Evolutionary conservation across 1,140 invertebrate genomes (phyloP), one percentile per base, ranked within the genome.

Genomic region (Drosophila fuyamai): DNA sequence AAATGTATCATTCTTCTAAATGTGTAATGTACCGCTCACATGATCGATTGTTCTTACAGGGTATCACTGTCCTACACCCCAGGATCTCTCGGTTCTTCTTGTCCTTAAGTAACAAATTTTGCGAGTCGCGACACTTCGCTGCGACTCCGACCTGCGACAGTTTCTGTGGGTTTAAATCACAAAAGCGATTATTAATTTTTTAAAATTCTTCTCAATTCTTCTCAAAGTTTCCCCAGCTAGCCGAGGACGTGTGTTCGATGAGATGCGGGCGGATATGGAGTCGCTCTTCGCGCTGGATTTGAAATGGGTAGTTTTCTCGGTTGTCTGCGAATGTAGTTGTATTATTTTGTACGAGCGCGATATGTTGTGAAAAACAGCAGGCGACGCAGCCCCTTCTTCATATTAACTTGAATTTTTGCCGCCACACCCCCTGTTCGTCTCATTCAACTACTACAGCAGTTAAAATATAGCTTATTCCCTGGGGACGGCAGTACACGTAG

Each of bases 181-280:
- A 79, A 82, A 80, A 83, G 88, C 77, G 82, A 88, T 82, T 82
- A 90, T 88, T 91, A 88, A 91, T 91, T 90, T 91, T 91, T 91
- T 90, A 84, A 82, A 89, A 89, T 89, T 46, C 16, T 16, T 12
- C 10, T 74, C 23, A 23, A 2, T 0, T 2, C 23, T 23, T 23
- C 23, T 23, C 23, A 23, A 23, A 23, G 23, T 23, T 23, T 23
- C 23, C 23, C 23, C 23, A 23, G 23, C 23, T 23, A 4, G 23
- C 23, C 23, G 23, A 23, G 23, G 23, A 23, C 4, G 23, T 23
- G 23, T 23, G 23, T 23, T 23, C 23, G 23, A 23, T 23, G 23
- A 4, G 23, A 23, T 23, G 23, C 23, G 23, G 23, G 23, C 23
- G 23, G 23, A 4, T 23, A 23, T 23, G 23, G 23, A 23, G 4